Base-by-base conservation (phyloP, 2,113 vertebrate genomes). In the Lophura nycthemera region DNA sequence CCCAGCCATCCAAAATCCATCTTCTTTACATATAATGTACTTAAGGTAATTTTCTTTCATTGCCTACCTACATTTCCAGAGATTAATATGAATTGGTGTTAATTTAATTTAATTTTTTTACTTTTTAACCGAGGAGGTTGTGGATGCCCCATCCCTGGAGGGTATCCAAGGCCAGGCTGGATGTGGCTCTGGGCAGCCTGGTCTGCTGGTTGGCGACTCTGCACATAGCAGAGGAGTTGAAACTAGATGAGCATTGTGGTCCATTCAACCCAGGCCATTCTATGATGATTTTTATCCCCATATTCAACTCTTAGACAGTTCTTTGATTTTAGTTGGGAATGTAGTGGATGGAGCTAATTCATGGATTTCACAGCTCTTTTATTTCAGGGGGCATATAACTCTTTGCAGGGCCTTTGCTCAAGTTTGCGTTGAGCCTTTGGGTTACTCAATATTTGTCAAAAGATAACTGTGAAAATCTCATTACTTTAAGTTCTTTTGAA, bases 391-490 rank as follows among this genome's bases (percentile, higher is more conserved):
- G 3, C 5, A 8, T 14, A 4, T 16, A 69, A 36, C 45, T 12
- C 64, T 79, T 77, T 27, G 17, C 43, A 86, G 60, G 52, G 77
- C 76, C 32, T 70, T n/a, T n/a, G n/a, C n/a, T n/a, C n/a, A n/a
- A n/a, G n/a, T 67, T 57, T 77, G 87, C 32, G 43, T 89, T 79
- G 87, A 88, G 65, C 57, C 65, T 19, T 34, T 88, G 42, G 76
- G n/a, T 80, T 91, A 63, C 5, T 5, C 89, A 89, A 57, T 78
- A 65, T 52, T 84, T 75, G 89, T 94, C 74, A 77, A 89, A 85
- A 85, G 70, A 38, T 67, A 79, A 75, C 86, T 30, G 20, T 10
- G 43, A 66, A 91, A 91, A 76, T 85, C 43, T 87, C 85, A 83
- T 92, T 93, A 70, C 69, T 83, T 86, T 38, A 52, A 73, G 71